Conservation (phyloP, 2,888 invertebrate species). For the Harpalus rufipes region DNA sequence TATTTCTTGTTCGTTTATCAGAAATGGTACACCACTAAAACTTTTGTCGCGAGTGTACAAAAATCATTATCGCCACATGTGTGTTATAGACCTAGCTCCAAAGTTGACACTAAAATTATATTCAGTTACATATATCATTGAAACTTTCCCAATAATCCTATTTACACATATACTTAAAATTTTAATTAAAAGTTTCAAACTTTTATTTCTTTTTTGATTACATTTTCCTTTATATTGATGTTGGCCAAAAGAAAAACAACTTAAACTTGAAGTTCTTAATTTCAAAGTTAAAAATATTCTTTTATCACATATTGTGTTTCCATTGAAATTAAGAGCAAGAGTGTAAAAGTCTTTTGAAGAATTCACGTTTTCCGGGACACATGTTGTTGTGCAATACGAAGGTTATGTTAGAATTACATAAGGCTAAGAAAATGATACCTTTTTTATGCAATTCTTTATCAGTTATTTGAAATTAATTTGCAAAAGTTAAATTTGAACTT, state of each 20-base stretch:
- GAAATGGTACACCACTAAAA: background rate
- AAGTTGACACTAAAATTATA: slow-evolving; percentile 22
- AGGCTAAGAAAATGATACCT: too few relatives aligned
- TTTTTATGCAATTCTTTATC: too few relatives aligned
- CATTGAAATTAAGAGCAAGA: slow-evolving; percentile 33
- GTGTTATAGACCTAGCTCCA: slow-evolving; percentile 13
- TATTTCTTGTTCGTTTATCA: background rate
- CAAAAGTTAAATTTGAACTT: too few relatives aligned
- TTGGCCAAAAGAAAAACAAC: slow-evolving; percentile 15
- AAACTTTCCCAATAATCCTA: slow-evolving; percentile 29
- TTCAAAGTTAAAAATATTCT: slow-evolving; percentile 24
- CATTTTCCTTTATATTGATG: slow-evolving; percentile 37
- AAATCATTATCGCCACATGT: slow-evolving; percentile 28
- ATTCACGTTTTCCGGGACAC: background rate
- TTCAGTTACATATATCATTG: slow-evolving; percentile 7
- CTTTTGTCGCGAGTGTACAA: slow-evolving; percentile 23
- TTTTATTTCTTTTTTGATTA: slow-evolving; percentile 38
- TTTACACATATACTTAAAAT: background rate
- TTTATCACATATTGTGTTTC: slow-evolving; percentile 14
- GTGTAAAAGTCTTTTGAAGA: background rate
- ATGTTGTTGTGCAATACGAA: background rate
- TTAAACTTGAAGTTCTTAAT: slow-evolving; percentile 14
- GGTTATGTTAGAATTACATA: too few relatives aligned
- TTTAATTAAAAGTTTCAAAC: slow-evolving; percentile 26
- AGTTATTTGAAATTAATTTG: too few relatives aligned